Conservation (phyloP, 2,888 invertebrate species). For the Drosophila testacea region DNA sequence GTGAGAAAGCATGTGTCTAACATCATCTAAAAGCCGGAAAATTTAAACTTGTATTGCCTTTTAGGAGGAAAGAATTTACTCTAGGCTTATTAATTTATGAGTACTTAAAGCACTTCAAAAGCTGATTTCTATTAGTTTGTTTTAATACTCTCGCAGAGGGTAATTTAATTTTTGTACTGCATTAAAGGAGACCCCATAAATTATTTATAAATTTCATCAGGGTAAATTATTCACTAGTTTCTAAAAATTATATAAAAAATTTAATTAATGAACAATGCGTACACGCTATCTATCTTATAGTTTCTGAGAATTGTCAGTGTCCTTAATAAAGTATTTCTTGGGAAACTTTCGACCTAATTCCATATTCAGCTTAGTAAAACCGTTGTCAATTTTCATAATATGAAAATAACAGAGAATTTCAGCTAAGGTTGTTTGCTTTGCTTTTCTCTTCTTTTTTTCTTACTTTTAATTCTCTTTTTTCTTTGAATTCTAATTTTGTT, state of each 20-base stretch:
- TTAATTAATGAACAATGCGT: too few species aligned
- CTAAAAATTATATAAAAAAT: too few species aligned
- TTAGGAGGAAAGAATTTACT: neutral
- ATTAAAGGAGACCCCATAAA: neutral
- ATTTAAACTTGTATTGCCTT: neutral
- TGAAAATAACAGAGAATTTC: neutral
- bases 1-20: neutral
- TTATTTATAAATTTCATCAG: too few species aligned
- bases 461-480: neutral
- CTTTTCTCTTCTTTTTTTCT: neutral
- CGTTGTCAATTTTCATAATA: too few species aligned
- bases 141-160: neutral
- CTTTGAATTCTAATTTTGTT: constrained; percentile 18
- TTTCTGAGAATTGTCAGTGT: too few species aligned
- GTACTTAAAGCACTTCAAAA: neutral
- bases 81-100: neutral
- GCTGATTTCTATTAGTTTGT: neutral
- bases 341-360: neutral
- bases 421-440: neutral
- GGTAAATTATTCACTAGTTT: too few species aligned
- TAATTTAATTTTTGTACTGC: neutral
- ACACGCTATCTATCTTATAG: too few species aligned
- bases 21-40: neutral
- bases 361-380: neutral
- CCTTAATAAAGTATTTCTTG: too few species aligned